phyloP scores from a whole-genome alignment of 2,113 vertebrate genomes.

The Nycticorax nycticorax region DNA sequence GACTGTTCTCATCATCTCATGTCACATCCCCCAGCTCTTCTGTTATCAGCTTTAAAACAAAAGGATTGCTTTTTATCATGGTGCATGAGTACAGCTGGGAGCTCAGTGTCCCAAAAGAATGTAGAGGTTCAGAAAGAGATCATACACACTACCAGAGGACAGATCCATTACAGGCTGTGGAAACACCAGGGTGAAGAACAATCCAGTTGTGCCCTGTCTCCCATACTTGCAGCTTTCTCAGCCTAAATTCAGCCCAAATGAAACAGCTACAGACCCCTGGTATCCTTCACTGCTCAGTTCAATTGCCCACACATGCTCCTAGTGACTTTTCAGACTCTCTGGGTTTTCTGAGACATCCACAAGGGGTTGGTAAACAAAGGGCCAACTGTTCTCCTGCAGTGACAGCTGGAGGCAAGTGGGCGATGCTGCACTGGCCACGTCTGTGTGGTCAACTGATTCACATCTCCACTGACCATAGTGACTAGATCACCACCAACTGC shows the following conservation, averaged over 20 bases:
- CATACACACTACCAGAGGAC: neutral
- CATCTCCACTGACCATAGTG: rapidly evolving
- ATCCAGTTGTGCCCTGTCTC: neutral
- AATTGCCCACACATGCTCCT: rapidly evolving
- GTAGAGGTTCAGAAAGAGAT: neutral
- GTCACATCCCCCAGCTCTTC: neutral
- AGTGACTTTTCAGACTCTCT: neutral
- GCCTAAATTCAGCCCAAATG: neutral
- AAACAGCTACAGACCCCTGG: rapidly evolving
- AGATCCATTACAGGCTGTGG: neutral
- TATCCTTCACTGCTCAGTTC: neutral
- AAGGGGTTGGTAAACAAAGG: neutral
- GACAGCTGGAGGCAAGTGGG: neutral
- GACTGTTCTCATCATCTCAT: neutral
- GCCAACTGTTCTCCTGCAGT: neutral
- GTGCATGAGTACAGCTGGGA: neutral
- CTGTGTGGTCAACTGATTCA: neutral
- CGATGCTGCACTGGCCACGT: neutral
- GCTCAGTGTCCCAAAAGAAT: neutral
- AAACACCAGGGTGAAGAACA: neutral
- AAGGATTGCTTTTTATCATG: neutral
- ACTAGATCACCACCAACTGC: neutral
- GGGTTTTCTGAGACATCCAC: neutral
- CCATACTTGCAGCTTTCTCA: neutral
- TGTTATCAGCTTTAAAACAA: neutral